Percentiles rank a stretch among this genome's conserved stretches.
These are phyloP conservation scores for Zenarchopterus dispar DNA, from an alignment of 2,797 vertebrate genomes.

Conservation along the genomic window DNA sequence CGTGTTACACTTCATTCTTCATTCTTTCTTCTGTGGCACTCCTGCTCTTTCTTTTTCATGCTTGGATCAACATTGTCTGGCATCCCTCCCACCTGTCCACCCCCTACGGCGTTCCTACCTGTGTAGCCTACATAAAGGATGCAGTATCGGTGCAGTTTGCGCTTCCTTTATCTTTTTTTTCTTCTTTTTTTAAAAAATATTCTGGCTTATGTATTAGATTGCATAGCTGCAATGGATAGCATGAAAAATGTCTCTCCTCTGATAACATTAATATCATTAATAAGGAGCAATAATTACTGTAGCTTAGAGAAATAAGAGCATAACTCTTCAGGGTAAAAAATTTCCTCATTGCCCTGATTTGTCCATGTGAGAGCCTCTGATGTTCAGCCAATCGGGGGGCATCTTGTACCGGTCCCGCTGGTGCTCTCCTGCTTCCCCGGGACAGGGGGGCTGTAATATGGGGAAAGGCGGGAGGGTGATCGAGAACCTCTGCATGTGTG, in stretches of 20 bases:
- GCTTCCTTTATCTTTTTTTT: constrained; percentile 20
- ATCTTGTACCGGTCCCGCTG: constrained; percentile 51
- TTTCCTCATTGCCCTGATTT: constrained; percentile 49
- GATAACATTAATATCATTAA: constrained; percentile 11
- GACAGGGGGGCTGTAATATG: constrained; percentile 38
- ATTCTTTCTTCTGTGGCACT: constrained; percentile 30
- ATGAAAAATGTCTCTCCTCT: background rate
- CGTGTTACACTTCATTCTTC: constrained; percentile 16
- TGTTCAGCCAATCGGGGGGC: constrained; percentile 53
- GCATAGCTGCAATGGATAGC: no score
- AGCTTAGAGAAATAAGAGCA: constrained; percentile 21
- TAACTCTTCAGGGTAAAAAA: constrained; percentile 34
- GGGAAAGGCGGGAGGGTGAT: constrained; percentile 53
- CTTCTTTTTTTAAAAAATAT: constrained; percentile 11
- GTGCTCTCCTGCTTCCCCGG: constrained; percentile 57
- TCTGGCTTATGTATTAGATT: constrained; percentile 8
- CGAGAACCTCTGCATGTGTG: constrained; percentile 54
- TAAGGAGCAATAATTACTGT: constrained; percentile 16
- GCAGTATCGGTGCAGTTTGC: constrained; percentile 26
- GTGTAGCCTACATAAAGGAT: constrained; percentile 62
- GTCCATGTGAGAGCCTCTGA: constrained; percentile 40
- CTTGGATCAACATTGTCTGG: constrained; percentile 50
- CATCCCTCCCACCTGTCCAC: constrained; percentile 56
- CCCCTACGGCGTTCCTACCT: constrained; percentile 68
- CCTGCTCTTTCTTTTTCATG: constrained; percentile 39